phyloP scores from a whole-genome alignment of 2,113 vertebrate species.

The Rattus norvegicus region GRCr8 NC_086022.1:38376001-38376500 shows the following conservation, averaged over 20 bases:
- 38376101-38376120: background rate
- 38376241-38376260: slow-evolving; percentile 18
- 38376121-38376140: background rate
- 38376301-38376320: background rate
- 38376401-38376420: background rate
- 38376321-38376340: slow-evolving; percentile 14
- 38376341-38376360: slow-evolving; percentile 16
- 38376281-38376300: slow-evolving; percentile 33
- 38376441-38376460: background rate
- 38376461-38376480: background rate
- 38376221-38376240: background rate
- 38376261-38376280: slow-evolving; percentile 5
- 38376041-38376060: background rate
- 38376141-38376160: background rate
- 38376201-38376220: slow-evolving; percentile 16
- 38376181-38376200: slow-evolving; percentile 27
- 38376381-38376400: slow-evolving; percentile 5
- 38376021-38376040: background rate
- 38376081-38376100: background rate
- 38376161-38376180: background rate
- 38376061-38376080: background rate
- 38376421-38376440: background rate
- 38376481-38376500: background rate
- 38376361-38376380: background rate
- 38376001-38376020: background rate